phyloP scores from a whole-genome alignment of 2,888 invertebrate genomes.

The Matsumyia berberina region DNA sequence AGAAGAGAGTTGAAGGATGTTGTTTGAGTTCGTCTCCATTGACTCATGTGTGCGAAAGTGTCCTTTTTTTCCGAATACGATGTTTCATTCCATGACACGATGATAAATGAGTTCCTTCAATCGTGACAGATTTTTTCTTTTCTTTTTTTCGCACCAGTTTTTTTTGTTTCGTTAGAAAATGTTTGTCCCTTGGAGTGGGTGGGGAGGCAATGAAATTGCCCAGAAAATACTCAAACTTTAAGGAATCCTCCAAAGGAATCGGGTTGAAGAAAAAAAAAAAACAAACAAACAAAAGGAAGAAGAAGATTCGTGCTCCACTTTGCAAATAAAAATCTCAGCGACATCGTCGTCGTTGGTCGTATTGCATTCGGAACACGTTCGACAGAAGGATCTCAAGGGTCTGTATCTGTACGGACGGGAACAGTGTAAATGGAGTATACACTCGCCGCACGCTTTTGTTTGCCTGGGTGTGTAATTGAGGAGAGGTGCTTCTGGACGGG shows the following conservation, averaged over 20 bases:
- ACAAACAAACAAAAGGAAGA: slow-evolving; percentile 14
- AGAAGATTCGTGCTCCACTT: slow-evolving; percentile 59
- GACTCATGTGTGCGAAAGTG: slow-evolving; percentile 40
- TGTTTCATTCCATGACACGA: slow-evolving; percentile 68
- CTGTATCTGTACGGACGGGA: slow-evolving; percentile 20
- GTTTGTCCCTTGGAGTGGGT: slow-evolving; percentile 34
- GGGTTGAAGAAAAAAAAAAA: background rate
- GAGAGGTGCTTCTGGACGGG: slow-evolving; percentile 48
- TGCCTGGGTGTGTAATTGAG: slow-evolving; percentile 60
- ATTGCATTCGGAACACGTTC: slow-evolving; percentile 70
- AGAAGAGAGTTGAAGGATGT: slow-evolving; percentile 62
- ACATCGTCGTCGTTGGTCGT: background rate
- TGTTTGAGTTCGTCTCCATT: slow-evolving; percentile 34
- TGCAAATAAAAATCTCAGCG: slow-evolving; percentile 70
- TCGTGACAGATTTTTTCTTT: slow-evolving; percentile 68
- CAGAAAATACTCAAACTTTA: slow-evolving; percentile 64
- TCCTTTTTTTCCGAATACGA: slow-evolving; percentile 50
- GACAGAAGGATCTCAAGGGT: slow-evolving; percentile 48
- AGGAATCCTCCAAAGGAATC: slow-evolving; percentile 18
- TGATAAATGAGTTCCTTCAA: slow-evolving; percentile 75
- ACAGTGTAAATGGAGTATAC: slow-evolving; percentile 22
- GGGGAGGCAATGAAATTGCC: slow-evolving; percentile 63
- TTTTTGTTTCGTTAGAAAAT: slow-evolving; percentile 7
- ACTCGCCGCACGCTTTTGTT: slow-evolving; percentile 26
- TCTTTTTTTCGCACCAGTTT: background rate